Evolutionary conservation across 2,113 vertebrate species (phyloP), one percentile per base, ranked within the genome.

Genomic region (Danionella cerebrum): DNA sequence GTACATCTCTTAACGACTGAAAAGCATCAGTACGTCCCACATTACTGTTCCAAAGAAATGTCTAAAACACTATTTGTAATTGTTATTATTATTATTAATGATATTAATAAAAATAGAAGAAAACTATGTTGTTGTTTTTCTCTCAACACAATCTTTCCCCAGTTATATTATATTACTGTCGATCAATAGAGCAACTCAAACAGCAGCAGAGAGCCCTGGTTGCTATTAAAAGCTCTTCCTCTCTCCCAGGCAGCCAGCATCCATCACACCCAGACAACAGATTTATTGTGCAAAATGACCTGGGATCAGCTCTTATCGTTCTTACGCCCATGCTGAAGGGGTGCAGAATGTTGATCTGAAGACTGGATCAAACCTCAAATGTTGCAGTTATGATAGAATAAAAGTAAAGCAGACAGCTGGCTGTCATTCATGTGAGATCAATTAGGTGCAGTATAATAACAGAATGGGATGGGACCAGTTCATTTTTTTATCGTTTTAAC

Each of bases 101-200:
- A 44, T 19, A 16, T 29, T 52, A 18, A 31, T 33, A 33, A 9
- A 2, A 33, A 3, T 33, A 5, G 11, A 5, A 52, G 10, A n/a
- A 52, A 52, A 52, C n/a, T n/a, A n/a, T 8, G 14, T 9, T 10
- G 14, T 27, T 2, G 18, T 31, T 5, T 33, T 9, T 11, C n/a
- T 2, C 25, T 3, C 25, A 6, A 12, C n/a, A 47, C 2, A 21
- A 16, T 22, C 59, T 48, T 44, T 48, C 13, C 24, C 27, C 2
- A 1, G 33, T 12, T 25, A 47, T 39, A 54, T 50, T 67, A 44
- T 48, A 36, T 74, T 53, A 31, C 62, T 67, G 6, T 41, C 22
- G 48, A 70, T 74, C 53, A 51, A 66, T 60, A 31, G 38, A n/a
- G 22, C 21, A 42, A 47, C 54, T 70, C 47, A 38, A 51, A 69